Evolutionary conservation across 2,797 vertebrate genomes (phyloP), one percentile per base, ranked within the genome.

Genomic region (Crocodylus rhombifer): DNA sequence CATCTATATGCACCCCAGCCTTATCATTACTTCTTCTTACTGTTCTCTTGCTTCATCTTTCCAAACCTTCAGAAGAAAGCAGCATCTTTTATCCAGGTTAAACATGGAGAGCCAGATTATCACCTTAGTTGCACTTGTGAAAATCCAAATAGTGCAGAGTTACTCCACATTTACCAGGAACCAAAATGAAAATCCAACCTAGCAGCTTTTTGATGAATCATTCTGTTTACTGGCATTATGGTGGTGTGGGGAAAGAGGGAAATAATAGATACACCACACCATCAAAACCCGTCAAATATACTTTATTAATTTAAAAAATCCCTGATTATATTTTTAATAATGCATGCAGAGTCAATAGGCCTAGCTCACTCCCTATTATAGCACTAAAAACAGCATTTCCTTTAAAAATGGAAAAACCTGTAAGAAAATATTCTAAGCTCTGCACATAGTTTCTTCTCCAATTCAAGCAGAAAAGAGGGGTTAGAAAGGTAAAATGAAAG

Each of bases 401-500:
- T 75, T 58, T 74, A 64, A 93, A 92, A 58, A 67, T 18, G 30
- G n/a, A 67, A 36, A 90, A 58, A 33, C 77, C 2, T 13, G 61
- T 33, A 18, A 67, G 33, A 33, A 76, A 65, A 65, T 60, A 95
- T 82, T 76, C 57, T 15, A 26, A 75, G 30, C 65, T 79, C 67
- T 51, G 42, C 5, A 26, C 17, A 60, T 61, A 91, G 51, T 75
- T 87, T 57, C 23, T 73, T 73, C 21, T 21, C 36, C 51, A 77
- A 12, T 30, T 71, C 36, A 62, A 93, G 87, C 83, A 89, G 89
- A 83, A 95, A 75, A 3, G 58, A 92, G 73, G n/a, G 58, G 56
- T 86, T 28, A 75, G 79, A 82, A 87, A 71, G n/a, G 30, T 30
- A 67, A 73, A 85, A 91, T 62, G 63, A 87, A 93, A 92, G 78